phyloP scores from a whole-genome alignment of 92 coral and sea anemone species.

The Umimayanthus kanabou region DNA sequence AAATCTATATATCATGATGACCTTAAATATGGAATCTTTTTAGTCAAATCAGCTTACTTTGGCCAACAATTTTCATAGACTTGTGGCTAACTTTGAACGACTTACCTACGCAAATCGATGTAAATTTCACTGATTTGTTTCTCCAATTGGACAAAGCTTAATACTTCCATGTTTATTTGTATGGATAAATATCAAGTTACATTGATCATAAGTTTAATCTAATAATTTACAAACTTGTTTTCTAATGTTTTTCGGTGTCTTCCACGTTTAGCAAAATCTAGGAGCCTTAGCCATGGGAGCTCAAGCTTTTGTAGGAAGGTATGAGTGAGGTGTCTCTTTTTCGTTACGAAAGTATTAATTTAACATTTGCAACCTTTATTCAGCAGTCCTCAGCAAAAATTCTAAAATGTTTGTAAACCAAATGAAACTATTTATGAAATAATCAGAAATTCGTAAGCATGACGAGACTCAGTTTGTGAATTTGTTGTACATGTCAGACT shows the following conservation, averaged over 20 bases:
- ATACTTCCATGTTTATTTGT: background rate
- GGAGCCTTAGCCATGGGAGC: constrained; percentile 84
- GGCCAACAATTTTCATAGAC: too few species aligned
- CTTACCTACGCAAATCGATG: too few species aligned
- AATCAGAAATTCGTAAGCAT: too few species aligned
- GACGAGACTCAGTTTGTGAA: too few species aligned
- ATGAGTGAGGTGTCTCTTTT: background rate
- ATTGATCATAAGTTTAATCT: background rate
- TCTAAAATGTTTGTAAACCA: too few species aligned
- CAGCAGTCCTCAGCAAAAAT: background rate
- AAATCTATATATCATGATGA: too few species aligned
- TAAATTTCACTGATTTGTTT: too few species aligned
- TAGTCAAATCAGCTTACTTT: too few species aligned
- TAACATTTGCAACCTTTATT: background rate
- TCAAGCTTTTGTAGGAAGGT: constrained; percentile 67
- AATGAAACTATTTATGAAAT: too few species aligned
- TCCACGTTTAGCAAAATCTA: constrained; percentile 54
- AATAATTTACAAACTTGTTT: background rate
- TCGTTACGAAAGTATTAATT: background rate
- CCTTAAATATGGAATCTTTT: background rate
- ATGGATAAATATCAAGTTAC: background rate
- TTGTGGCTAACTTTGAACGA: too few species aligned
- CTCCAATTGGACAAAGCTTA: too few species aligned
- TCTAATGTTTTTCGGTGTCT: background rate
- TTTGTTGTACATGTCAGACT: too few species aligned